A percentile compares a stretch with the other conserved stretches of the same genome.
phyloP scores from a whole-genome alignment of 2,797 vertebrate genomes.

The Rachycentron canadum region DNA sequence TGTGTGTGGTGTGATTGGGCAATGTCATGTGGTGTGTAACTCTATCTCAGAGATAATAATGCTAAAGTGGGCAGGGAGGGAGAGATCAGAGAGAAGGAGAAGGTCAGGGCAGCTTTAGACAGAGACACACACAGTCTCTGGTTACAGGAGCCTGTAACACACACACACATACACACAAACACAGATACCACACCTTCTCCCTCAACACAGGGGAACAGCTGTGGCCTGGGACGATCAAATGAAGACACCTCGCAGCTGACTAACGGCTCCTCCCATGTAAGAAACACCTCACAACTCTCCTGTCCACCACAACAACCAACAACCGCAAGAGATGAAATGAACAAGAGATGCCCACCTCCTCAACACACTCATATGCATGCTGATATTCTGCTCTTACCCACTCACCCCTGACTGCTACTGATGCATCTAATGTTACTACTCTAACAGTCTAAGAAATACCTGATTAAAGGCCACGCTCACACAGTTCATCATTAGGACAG shows the following conservation, averaged over 20 bases:
- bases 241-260: conserved; percentile 38
- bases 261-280: conserved; percentile 11
- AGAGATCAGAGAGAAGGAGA: conserved; percentile 56
- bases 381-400: conserved; percentile 12
- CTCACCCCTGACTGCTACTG: not conserved
- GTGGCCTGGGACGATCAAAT: conserved; percentile 4
- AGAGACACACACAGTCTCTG: conserved; percentile 43
- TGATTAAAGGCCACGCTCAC: conserved; percentile 10
- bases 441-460: conserved; percentile 25
- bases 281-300: not conserved
- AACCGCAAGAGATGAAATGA: not conserved
- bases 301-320: not conserved
- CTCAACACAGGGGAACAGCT: conserved; percentile 28
- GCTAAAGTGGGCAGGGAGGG: conserved; percentile 36
- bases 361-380: conserved; percentile 5
- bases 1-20: not conserved
- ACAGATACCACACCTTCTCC: not conserved
- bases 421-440: conserved; percentile 29
- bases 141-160: conserved; percentile 61
- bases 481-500: not conserved
- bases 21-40: conserved; percentile 55
- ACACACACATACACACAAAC: conserved; percentile 4
- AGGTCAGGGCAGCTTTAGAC: conserved; percentile 53
- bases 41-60: conserved; percentile 67
- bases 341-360: not conserved